Percentiles rank a stretch among this genome's conserved stretches.
Evolutionary conservation across 2,888 invertebrate genomes (phyloP).

Genomic region (Falcaria lacertinaria): DNA sequence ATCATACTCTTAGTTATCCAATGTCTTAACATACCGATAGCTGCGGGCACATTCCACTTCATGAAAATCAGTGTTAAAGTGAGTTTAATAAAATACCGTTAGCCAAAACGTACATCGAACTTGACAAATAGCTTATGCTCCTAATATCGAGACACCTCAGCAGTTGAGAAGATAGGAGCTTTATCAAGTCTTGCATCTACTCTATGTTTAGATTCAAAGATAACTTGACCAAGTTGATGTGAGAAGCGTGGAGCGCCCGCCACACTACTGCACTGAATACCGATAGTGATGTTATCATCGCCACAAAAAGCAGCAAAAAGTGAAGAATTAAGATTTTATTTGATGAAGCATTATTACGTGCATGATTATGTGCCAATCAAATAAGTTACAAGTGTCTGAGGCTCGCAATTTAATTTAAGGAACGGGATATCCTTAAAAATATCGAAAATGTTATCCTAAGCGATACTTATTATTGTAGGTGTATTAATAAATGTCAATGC

Average conservation of each 20-base stretch:
- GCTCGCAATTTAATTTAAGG: too few species aligned
- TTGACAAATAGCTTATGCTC: constrained; percentile 77
- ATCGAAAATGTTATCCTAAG: too few species aligned
- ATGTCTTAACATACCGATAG: constrained; percentile 21
- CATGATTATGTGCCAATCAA: too few species aligned
- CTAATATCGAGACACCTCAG: constrained; percentile 73
- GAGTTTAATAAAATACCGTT: constrained; percentile 51
- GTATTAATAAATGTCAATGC: too few species aligned
- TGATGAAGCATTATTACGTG: not conserved
- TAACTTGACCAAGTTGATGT: constrained; percentile 65
- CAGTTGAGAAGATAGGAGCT: constrained; percentile 47
- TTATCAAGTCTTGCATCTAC: constrained; percentile 64
- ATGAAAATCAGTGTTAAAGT: constrained; percentile 35
- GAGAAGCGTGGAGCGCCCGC: constrained; percentile 34
- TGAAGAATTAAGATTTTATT: constrained; percentile 14
- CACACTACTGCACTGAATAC: constrained; percentile 16
- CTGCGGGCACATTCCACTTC: constrained; percentile 30
- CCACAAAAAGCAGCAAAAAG: constrained; percentile 24
- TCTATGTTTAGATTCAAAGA: constrained; percentile 66
- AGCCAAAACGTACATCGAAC: constrained; percentile 67
- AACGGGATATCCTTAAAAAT: too few species aligned
- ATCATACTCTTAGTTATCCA: not conserved
- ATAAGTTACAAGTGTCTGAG: too few species aligned
- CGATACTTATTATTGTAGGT: too few species aligned
- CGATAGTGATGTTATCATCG: constrained; percentile 40